Evolutionary conservation across 2,797 vertebrate species (phyloP), one percentile per base, ranked within the genome.

Genomic region (Leontopithecus rosalia): DNA sequence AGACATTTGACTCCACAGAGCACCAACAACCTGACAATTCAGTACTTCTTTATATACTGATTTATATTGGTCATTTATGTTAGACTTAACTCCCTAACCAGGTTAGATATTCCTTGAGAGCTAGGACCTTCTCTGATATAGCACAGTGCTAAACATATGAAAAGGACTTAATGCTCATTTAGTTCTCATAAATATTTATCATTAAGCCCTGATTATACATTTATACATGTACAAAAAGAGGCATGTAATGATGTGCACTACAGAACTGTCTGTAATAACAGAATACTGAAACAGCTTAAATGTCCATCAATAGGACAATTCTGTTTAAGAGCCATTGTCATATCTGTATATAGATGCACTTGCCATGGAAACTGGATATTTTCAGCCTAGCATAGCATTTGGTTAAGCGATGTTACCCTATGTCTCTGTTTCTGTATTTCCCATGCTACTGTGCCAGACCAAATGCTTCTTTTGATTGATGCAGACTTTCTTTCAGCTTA

Each of bases 401-500:
- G 22, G 1, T 7, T 50, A 82, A 93, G 33, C 48, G 30, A 3
- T 76, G 75, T 84, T 36, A 67, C 15, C 73, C 48, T 75, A 10
- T 13, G 10, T 86, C 24, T 91, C 50, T 90, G 28, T 61, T 15
- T 85, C 50, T 67, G 0, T 67, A 33, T 95, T 83, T 52, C 19
- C 58, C 43, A n/a, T 73, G 20, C 30, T 88, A 84, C 72, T 88
- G 26, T 89, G 79, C 52, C 70, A 81, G 39, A 73, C 20, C 10
- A 48, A 39, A 75, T 90, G 48, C n/a, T 81, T 33, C 20, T 87
- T 91, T 82, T 64, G 36, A 83, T 46, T 61, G 77, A 72, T 91
- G 11, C 11, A 93, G 52, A 79, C 52, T 55, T 90, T 92, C 39
- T 73, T 96, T 87, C 92, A 52, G 90, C 12, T 57, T 81, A 82